phyloP scores from a whole-genome alignment of 1,140 invertebrate genomes.

The Temnothorax curvispinosus region DNA sequence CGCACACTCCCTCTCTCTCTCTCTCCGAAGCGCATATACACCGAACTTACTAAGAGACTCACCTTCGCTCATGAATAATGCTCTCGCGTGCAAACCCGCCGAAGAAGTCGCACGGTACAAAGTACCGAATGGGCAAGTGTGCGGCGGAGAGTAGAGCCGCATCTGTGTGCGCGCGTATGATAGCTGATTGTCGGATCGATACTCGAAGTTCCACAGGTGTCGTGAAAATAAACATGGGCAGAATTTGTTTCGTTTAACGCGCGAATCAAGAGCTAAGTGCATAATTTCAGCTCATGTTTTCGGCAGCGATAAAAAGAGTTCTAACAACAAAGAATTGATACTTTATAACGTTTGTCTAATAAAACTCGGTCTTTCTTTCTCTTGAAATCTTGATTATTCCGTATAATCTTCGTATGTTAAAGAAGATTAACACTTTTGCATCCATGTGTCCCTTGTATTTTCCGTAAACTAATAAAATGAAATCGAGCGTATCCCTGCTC shows the following conservation, averaged over 20 bases:
- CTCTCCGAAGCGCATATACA: background rate
- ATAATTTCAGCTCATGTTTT: background rate
- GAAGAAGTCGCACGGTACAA: slow-evolving; percentile 46
- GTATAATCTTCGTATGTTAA: background rate
- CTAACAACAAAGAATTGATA: background rate
- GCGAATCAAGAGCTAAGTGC: background rate
- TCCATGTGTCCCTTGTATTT: background rate
- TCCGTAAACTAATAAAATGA: background rate
- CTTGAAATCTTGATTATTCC: background rate
- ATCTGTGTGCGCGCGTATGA: background rate
- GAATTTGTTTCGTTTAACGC: slow-evolving; percentile 26
- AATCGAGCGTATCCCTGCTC: background rate
- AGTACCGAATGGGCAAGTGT: slow-evolving; percentile 21
- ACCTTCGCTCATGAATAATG: slow-evolving; percentile 52
- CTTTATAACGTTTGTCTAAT: background rate
- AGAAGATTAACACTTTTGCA: background rate
- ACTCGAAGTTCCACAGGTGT: slow-evolving; percentile 55
- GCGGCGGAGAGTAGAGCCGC: background rate
- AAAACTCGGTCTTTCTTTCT: background rate
- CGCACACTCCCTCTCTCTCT: background rate
- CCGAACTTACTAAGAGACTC: slow-evolving; percentile 46
- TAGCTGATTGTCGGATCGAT: slow-evolving; percentile 45
- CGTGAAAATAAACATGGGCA: slow-evolving; percentile 9
- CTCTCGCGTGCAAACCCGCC: slow-evolving; percentile 42
- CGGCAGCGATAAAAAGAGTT: background rate